These are phyloP conservation scores for Pristionchus japonicus DNA, from an alignment of 2,888 invertebrate genomes.

Conservation along the genomic window DNA sequence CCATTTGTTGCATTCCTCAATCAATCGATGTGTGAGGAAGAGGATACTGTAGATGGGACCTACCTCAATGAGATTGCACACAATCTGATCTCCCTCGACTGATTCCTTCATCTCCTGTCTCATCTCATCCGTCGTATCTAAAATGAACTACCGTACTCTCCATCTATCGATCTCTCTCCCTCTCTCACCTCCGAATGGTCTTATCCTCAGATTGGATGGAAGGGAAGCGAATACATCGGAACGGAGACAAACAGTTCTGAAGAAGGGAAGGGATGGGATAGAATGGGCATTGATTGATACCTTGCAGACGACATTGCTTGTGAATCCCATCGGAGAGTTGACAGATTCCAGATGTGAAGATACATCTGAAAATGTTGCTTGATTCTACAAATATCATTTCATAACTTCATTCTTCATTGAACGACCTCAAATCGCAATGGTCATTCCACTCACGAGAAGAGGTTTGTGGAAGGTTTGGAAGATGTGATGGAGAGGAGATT, in stretches of 20 bases:
- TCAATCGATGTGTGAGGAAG: neutral
- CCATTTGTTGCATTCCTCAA: neutral
- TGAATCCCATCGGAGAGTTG: constrained; percentile 22
- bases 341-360: constrained; percentile 22
- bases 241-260: constrained; percentile 22
- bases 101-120: neutral
- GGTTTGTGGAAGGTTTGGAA: neutral
- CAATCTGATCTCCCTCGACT: neutral
- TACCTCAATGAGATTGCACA: neutral
- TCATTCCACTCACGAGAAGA: neutral
- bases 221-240: constrained; percentile 35
- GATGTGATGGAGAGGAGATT: neutral
- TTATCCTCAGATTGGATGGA: neutral
- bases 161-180: neutral
- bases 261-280: neutral
- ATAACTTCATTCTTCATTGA: too few relatives aligned
- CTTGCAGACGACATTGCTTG: neutral
- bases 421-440: too few relatives aligned
- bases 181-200: constrained; percentile 15
- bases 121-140: neutral
- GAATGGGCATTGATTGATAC: neutral
- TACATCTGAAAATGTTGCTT: neutral
- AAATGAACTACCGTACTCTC: neutral
- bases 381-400: neutral
- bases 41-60: neutral